These are phyloP conservation scores for Limnodromus scolopaceus DNA, from an alignment of 2,797 vertebrate genomes.

Conservation along the genomic window DNA sequence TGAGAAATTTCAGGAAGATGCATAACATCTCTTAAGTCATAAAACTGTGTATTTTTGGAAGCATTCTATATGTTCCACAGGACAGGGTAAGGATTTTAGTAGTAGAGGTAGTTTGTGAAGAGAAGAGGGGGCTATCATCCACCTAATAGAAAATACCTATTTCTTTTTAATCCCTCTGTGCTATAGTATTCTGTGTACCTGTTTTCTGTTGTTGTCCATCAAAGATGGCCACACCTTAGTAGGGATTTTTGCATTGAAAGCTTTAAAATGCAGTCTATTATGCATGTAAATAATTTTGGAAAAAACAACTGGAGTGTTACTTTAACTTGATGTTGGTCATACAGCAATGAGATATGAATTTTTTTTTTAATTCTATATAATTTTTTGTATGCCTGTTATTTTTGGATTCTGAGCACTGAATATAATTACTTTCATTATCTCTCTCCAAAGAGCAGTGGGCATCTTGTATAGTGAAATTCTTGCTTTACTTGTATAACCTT, in stretches of 20 bases:
- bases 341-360: rapidly evolving
- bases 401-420: neutral
- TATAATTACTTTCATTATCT: neutral
- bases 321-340: neutral
- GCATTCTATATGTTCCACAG: rapidly evolving
- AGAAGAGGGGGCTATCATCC: neutral
- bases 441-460: neutral
- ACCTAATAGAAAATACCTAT: neutral
- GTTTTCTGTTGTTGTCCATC: neutral
- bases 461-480: neutral
- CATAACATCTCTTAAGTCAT: neutral
- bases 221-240: neutral
- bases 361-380: neutral
- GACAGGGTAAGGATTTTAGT: neutral
- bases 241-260: neutral
- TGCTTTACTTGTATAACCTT: neutral
- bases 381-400: neutral
- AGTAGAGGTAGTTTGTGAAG: neutral
- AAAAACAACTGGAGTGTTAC: neutral
- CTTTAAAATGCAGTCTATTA: neutral
- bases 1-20: neutral
- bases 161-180: neutral
- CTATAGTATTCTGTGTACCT: neutral
- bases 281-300: neutral
- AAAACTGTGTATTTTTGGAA: neutral